Conservation (phyloP, 2,113 vertebrate species). For the Herpailurus yagouaroundi region DNA sequence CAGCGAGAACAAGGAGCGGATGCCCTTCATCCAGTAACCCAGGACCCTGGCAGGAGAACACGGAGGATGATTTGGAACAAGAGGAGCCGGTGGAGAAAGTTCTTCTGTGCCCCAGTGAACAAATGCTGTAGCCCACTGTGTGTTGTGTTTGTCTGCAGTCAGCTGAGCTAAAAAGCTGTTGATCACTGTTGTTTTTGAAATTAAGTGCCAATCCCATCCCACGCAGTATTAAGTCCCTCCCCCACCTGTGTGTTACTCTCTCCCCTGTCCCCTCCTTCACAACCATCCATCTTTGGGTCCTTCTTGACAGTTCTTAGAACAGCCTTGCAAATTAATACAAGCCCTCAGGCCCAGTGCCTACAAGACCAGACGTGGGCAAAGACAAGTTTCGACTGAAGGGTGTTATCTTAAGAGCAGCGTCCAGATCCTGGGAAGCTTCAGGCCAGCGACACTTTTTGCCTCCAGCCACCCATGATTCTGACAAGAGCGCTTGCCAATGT, state of each 20-base stretch:
- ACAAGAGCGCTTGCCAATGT: not conserved
- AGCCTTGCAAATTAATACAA: slow-evolving; percentile 17
- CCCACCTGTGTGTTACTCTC: not conserved
- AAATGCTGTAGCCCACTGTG: slow-evolving; percentile 90
- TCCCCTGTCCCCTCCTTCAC: slow-evolving; percentile 54
- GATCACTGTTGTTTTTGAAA: slow-evolving; percentile 88
- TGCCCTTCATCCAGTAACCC: slow-evolving; percentile 97
- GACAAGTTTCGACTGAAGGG: slow-evolving; percentile 3
- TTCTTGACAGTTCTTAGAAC: slow-evolving; percentile 61
- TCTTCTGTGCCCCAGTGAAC: slow-evolving; percentile 89
- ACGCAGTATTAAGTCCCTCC: slow-evolving; percentile 83
- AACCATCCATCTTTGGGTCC: slow-evolving; percentile 21
- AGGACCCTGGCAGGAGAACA: not conserved
- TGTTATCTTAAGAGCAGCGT: not conserved
- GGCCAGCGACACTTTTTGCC: slow-evolving; percentile 56
- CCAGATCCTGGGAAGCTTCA: not conserved
- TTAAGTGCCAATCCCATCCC: slow-evolving; percentile 90
- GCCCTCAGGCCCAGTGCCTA: not conserved
- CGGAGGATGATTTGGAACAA: slow-evolving; percentile 66
- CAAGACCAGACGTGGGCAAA: not conserved
- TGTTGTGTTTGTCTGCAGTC: slow-evolving; percentile 91
- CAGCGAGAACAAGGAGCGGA: slow-evolving; percentile 97
- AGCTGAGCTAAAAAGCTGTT: slow-evolving; percentile 89
- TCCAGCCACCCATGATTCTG: not conserved
- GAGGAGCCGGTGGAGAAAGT: slow-evolving; percentile 81